These are phyloP conservation scores for Atlantisia rogersi DNA, from an alignment of 2,113 vertebrate species.

Conservation along the genomic window DNA sequence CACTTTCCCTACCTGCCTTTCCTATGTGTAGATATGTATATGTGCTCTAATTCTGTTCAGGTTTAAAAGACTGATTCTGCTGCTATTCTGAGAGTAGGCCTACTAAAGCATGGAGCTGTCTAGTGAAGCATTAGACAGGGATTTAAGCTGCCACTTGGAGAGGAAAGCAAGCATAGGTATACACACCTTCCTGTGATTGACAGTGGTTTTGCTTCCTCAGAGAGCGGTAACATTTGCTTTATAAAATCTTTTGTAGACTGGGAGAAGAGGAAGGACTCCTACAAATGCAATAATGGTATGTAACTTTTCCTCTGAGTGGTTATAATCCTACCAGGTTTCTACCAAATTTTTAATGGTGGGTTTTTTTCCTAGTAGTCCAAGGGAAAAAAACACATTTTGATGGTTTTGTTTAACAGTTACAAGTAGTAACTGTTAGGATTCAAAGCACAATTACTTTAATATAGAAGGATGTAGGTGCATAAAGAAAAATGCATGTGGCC, in stretches of 20 bases:
- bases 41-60: not conserved
- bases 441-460: not conserved
- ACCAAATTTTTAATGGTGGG: not conserved
- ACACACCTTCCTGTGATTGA: slow-evolving; percentile 65
- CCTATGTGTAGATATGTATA: not conserved
- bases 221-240: slow-evolving; percentile 48
- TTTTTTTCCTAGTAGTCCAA: not conserved
- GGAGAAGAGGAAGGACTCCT: slow-evolving; percentile 64
- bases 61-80: not conserved
- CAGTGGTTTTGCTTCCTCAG: slow-evolving; percentile 59
- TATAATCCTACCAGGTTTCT: not conserved
- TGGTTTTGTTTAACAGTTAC: not conserved
- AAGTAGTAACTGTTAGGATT: not conserved
- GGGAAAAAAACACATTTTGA: not conserved
- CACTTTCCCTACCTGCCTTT: not conserved
- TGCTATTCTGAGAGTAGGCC: not conserved
- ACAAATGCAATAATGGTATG: slow-evolving; percentile 66
- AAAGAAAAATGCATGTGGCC: not conserved
- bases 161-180: not conserved
- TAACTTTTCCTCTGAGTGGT: slow-evolving; percentile 44
- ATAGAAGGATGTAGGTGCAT: not conserved
- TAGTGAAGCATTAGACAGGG: not conserved
- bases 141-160: not conserved
- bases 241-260: slow-evolving; percentile 75
- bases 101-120: not conserved